Conservation (phyloP, 2,797 vertebrate species). For the Galaxias olidus region DNA sequence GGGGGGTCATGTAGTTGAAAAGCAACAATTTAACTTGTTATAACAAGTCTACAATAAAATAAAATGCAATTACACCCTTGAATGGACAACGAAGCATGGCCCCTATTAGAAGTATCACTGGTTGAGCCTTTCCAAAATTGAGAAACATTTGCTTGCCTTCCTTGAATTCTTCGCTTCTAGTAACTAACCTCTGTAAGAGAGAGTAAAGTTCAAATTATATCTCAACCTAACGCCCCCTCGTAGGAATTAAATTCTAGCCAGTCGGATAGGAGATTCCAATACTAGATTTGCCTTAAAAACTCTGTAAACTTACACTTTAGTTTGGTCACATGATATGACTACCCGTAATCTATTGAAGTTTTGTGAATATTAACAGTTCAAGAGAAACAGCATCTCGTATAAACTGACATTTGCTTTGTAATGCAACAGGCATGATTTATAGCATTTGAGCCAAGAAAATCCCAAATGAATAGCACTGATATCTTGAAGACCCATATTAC, state of each 20-base stretch:
- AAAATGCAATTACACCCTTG: no score
- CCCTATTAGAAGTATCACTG: no score
- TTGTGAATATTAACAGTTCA: background rate
- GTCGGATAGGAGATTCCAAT: conserved; percentile 6
- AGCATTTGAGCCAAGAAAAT: conserved; percentile 8
- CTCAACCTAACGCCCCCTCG: no score
- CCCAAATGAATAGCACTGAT: conserved; percentile 17
- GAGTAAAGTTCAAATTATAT: no score
- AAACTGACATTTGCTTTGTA: conserved; percentile 10
- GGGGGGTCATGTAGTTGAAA: no score
- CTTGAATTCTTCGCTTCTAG: no score
- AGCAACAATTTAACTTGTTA: no score
- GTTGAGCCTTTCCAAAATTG: no score
- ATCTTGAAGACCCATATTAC: conserved; percentile 9
- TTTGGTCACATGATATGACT: conserved; percentile 81
- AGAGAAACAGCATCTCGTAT: background rate
- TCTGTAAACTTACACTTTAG: conserved; percentile 76
- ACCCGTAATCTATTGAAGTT: conserved; percentile 78
- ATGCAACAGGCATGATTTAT: conserved; percentile 9
- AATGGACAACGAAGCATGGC: no score
- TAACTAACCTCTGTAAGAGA: no score
- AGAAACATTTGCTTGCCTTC: no score
- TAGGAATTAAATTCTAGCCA: background rate
- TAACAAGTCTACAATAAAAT: no score
- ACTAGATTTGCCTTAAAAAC: conserved; percentile 7